These are phyloP conservation scores for Oxygymnocypris stewartii DNA, from an alignment of 2,113 vertebrate genomes.

Conservation along the genomic window DNA sequence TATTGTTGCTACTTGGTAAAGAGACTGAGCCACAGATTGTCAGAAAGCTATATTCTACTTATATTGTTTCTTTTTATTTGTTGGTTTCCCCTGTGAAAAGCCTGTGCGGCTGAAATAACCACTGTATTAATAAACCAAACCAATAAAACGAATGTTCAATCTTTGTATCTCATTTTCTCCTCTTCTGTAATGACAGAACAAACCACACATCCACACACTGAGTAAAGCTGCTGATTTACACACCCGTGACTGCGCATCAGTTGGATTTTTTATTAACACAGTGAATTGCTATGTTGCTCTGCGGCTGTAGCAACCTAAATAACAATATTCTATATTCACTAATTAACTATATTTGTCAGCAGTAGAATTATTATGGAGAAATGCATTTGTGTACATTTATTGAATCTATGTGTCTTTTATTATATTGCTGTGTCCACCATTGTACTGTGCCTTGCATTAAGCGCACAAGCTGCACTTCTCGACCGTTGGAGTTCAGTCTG, in stretches of 20 bases:
- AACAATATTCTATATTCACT: not conserved
- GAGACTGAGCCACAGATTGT: conserved; percentile 78
- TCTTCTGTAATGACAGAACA: not conserved
- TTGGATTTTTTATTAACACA: not conserved
- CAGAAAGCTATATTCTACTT: conserved; percentile 77
- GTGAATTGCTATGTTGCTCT: not conserved
- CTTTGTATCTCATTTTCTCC: conserved; percentile 1
- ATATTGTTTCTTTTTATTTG: conserved; percentile 67
- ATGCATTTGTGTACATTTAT: not conserved
- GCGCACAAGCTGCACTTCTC: no score
- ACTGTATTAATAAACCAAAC: conserved; percentile 82
- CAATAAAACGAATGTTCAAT: conserved; percentile 78
- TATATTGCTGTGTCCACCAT: not conserved
- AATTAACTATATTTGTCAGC: not conserved
- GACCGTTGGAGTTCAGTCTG: no score
- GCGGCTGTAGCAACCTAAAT: not conserved
- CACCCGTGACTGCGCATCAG: not conserved
- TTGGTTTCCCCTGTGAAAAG: conserved; percentile 74
- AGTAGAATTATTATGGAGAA: not conserved
- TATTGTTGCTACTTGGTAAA: conserved; percentile 67
- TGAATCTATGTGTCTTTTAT: not conserved
- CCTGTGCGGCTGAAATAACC: conserved; percentile 76
- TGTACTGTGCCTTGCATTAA: not conserved
- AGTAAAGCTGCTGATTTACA: not conserved
- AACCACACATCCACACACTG: not conserved